Evolutionary conservation across 2,113 vertebrate species (phyloP).

Genomic region (Passerina amoena): DNA sequence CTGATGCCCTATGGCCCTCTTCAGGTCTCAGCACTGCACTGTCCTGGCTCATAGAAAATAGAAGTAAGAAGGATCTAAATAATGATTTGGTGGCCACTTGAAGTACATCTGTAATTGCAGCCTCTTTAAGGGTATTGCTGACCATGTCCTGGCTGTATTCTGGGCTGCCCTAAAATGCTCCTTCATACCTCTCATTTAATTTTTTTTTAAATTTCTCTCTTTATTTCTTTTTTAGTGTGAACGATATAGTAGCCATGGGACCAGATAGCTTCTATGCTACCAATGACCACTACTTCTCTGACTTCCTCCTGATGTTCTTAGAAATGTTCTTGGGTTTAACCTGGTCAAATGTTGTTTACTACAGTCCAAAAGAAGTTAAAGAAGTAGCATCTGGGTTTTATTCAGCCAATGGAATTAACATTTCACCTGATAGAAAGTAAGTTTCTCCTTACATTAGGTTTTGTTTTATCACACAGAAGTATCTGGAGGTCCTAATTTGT

Average conservation of each 20-base stretch:
- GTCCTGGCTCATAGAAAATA: background rate
- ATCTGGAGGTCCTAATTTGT: background rate
- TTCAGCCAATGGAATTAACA: constrained; percentile 87
- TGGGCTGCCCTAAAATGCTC: background rate
- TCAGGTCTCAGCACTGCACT: background rate
- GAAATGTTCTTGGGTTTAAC: constrained; percentile 74
- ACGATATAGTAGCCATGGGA: constrained; percentile 88
- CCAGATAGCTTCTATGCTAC: constrained; percentile 91
- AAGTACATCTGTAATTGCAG: background rate
- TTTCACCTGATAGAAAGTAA: constrained; percentile 85
- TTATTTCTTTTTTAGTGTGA: constrained; percentile 77
- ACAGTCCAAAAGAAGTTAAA: constrained; percentile 86
- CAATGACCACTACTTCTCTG: constrained; percentile 86
- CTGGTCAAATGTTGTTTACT: constrained; percentile 87
- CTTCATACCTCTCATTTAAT: background rate
- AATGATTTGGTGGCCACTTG: background rate
- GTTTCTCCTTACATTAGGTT: background rate
- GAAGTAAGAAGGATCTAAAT: background rate
- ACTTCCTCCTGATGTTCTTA: constrained; percentile 47
- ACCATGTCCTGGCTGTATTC: background rate
- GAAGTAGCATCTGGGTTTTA: constrained; percentile 83
- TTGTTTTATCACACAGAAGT: background rate
- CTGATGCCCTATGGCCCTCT: background rate
- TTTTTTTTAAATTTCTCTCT: background rate
- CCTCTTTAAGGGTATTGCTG: background rate